Evolutionary conservation across 2,113 vertebrate species (phyloP).

Genomic region (Nerophis ophidion): DNA sequence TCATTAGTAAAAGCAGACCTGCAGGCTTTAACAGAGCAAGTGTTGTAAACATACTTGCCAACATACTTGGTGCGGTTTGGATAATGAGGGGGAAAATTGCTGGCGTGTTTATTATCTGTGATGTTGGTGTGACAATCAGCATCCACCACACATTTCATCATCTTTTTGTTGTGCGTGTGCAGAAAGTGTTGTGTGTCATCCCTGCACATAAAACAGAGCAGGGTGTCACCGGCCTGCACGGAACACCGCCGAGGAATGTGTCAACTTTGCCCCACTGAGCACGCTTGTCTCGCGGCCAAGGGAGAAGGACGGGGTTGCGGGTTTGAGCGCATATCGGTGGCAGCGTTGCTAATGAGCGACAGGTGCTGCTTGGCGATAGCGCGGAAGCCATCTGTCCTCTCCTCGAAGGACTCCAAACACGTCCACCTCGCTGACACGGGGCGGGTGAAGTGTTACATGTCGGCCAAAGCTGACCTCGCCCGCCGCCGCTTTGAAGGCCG

Average conservation of each 20-base stretch:
- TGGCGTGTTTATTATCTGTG: neutral
- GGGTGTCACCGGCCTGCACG: slow-evolving; percentile 45
- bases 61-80: neutral
- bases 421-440: slow-evolving; percentile 53
- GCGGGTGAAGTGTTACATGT: slow-evolving; percentile 54
- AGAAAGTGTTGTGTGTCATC: slow-evolving; percentile 20
- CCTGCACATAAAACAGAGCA: slow-evolving; percentile 43
- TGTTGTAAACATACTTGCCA: neutral
- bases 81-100: neutral
- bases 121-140: neutral
- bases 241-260: slow-evolving; percentile 47
- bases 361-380: slow-evolving; percentile 57
- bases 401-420: slow-evolving; percentile 44
- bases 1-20: no score
- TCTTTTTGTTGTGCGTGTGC: neutral
- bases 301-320: slow-evolving; percentile 21
- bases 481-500: slow-evolving; percentile 48
- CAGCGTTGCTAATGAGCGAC: slow-evolving; percentile 67
- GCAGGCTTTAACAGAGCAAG: neutral
- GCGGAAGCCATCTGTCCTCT: slow-evolving; percentile 53
- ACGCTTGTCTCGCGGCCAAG: slow-evolving; percentile 24
- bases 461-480: slow-evolving; percentile 50
- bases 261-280: slow-evolving; percentile 56
- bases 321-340: slow-evolving; percentile 29
- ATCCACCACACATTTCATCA: no score